phyloP scores from a whole-genome alignment of 92 coral and sea anemone species.

The Muricea muricata region DNA sequence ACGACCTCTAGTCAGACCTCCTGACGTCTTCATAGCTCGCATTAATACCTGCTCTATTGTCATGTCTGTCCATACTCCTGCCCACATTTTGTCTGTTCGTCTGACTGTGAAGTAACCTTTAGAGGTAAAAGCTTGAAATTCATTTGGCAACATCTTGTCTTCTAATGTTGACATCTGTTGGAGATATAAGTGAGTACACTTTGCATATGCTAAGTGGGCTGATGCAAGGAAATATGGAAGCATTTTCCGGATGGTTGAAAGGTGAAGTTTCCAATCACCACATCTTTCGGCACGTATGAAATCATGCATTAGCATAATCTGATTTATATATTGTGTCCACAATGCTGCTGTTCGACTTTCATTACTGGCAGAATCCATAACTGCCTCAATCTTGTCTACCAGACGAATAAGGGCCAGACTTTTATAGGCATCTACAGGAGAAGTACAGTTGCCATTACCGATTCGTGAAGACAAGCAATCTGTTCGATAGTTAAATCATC shows the following conservation, averaged over 20 bases:
- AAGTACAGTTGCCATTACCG: no score
- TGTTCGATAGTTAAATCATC: no score
- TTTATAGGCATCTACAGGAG: no score
- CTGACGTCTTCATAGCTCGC: conserved; percentile 57
- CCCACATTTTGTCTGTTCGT: conserved; percentile 38
- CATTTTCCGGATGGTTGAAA: background rate
- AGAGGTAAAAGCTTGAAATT: no score
- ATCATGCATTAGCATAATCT: background rate
- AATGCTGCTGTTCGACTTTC: background rate
- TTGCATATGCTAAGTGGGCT: no score
- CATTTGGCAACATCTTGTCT: no score
- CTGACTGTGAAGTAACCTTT: no score
- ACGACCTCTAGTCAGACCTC: conserved; percentile 66
- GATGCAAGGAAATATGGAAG: background rate
- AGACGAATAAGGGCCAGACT: no score
- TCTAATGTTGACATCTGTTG: no score
- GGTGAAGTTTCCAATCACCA: background rate
- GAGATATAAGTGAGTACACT: no score
- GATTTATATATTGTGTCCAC: background rate
- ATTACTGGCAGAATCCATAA: background rate
- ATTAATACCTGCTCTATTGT: conserved; percentile 68
- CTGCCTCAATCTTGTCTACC: no score
- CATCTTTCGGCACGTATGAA: background rate
- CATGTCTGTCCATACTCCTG: conserved; percentile 62
- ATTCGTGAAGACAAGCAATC: no score